A percentile compares a stretch with the other conserved stretches of the same genome.
Evolutionary conservation across 2,797 vertebrate species (phyloP).

Genomic region (Ataeniobius toweri): DNA sequence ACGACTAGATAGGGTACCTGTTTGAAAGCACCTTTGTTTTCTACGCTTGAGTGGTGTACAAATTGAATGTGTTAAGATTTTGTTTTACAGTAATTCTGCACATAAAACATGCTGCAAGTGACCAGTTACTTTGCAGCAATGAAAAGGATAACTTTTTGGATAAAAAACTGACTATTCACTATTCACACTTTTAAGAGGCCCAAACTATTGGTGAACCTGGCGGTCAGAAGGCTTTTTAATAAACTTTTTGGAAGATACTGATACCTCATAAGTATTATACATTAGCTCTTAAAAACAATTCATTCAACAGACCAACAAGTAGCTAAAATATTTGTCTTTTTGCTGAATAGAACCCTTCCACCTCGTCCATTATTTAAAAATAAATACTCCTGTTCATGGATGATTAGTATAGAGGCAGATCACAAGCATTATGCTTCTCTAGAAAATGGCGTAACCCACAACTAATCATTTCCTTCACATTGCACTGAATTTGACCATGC

Average conservation of each 20-base stretch:
- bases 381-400: conserved; percentile 27
- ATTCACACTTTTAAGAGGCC: not conserved
- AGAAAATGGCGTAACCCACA: conserved; percentile 70
- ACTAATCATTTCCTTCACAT: conserved; percentile 80
- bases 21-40: too few relatives aligned
- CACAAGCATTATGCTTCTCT: conserved; percentile 50
- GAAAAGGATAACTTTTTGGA: not conserved
- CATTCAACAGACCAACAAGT: not conserved
- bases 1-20: too few relatives aligned
- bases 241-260: not conserved
- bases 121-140: not conserved
- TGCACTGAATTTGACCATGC: conserved; percentile 72
- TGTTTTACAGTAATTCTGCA: not conserved
- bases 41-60: not conserved
- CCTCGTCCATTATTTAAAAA: conserved; percentile 10
- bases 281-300: not conserved
- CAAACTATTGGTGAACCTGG: not conserved
- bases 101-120: not conserved
- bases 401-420: conserved; percentile 45
- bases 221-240: not conserved
- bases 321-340: not conserved
- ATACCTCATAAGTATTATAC: not conserved
- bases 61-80: not conserved
- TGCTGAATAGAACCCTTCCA: not conserved
- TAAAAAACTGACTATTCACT: not conserved